Evolutionary conservation across 2,888 invertebrate genomes (phyloP).

Genomic region (Tiliacea citrago): DNA sequence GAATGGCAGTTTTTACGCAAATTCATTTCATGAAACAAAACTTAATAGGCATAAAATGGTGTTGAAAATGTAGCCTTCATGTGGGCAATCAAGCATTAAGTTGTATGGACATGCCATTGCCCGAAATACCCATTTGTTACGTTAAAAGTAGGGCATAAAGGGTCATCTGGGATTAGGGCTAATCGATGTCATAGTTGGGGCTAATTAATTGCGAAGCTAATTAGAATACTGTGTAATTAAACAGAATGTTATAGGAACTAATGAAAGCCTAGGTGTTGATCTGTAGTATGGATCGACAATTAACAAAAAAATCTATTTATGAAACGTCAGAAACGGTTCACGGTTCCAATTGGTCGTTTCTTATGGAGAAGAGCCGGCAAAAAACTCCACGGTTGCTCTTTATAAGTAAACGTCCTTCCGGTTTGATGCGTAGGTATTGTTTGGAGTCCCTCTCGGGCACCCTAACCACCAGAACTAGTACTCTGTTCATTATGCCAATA

Average conservation of each 20-base stretch:
- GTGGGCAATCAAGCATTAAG: constrained; percentile 56
- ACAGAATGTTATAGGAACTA: neutral
- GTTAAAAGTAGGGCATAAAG: constrained; percentile 17
- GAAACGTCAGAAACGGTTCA: no score
- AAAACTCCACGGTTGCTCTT: no score
- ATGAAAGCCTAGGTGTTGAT: neutral
- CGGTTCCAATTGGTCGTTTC: no score
- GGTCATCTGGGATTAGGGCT: constrained; percentile 14
- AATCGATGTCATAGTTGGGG: constrained; percentile 27
- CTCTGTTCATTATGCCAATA: neutral
- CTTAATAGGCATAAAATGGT: constrained; percentile 56
- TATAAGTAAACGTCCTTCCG: no score
- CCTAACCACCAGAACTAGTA: neutral
- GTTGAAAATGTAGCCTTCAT: constrained; percentile 63
- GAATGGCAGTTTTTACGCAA: constrained; percentile 67
- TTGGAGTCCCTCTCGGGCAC: neutral
- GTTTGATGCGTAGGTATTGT: no score
- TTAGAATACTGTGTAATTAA: neutral
- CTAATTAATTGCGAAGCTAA: constrained; percentile 19
- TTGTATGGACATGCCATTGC: constrained; percentile 49
- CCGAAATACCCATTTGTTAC: constrained; percentile 29
- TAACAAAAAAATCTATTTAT: no score
- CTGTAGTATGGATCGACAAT: no score
- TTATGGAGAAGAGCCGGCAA: no score
- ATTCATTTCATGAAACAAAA: constrained; percentile 61